Conservation (phyloP, 2,888 invertebrate genomes). For the Pristionchus entomophagus region DNA sequence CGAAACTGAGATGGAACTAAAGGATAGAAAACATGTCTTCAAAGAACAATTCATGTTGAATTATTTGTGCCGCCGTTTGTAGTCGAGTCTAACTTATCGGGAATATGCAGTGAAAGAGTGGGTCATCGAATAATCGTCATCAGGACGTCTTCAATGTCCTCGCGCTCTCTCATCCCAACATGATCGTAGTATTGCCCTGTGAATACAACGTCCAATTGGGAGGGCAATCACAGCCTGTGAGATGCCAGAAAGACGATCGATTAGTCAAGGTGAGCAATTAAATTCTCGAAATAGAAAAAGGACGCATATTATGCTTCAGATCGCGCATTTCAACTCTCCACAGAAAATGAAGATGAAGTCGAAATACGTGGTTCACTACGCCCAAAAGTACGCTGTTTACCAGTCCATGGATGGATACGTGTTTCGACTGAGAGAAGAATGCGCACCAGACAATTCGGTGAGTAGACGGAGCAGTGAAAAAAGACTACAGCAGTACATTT, state of each 20-base stretch:
- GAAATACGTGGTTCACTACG: constrained; percentile 86
- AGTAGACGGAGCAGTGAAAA: too few relatives aligned
- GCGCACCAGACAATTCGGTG: not conserved
- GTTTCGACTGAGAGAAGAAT: constrained; percentile 78
- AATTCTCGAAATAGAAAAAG: too few relatives aligned
- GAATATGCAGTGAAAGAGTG: too few relatives aligned
- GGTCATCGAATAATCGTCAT: too few relatives aligned
- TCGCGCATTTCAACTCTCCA: constrained; percentile 94
- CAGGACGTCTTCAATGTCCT: constrained; percentile 90
- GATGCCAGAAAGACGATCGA: constrained; percentile 81
- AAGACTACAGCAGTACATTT: too few relatives aligned
- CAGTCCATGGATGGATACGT: constrained; percentile 90
- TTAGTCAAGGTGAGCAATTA: constrained; percentile 86
- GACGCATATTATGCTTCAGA: constrained; percentile 80
- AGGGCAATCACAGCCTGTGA: constrained; percentile 79
- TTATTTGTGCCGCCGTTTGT: too few relatives aligned
- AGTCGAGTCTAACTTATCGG: too few relatives aligned
- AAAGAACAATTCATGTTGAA: too few relatives aligned
- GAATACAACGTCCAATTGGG: constrained; percentile 93
- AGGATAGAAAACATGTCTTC: too few relatives aligned
- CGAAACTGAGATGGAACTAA: too few relatives aligned
- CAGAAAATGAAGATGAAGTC: constrained; percentile 86
- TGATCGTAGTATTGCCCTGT: constrained; percentile 87
- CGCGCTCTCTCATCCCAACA: constrained; percentile 84
- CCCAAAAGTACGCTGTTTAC: constrained; percentile 87